phyloP scores from a whole-genome alignment of 2,797 vertebrate species.

The Rallus crepitans region DNA sequence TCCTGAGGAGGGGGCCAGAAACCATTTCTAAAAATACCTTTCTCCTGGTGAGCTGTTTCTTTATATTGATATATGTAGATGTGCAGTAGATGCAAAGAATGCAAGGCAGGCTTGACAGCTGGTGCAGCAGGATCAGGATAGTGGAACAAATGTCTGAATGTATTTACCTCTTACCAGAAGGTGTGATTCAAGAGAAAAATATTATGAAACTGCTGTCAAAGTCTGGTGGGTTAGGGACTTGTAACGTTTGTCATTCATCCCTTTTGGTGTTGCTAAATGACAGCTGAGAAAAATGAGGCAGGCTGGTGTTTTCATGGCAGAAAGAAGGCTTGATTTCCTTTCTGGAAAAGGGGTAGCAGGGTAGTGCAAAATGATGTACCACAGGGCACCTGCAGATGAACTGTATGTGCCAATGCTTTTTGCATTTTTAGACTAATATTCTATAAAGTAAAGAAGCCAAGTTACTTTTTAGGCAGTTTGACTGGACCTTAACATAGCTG shows the following conservation, averaged over 20 bases:
- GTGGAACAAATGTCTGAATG: constrained; percentile 32
- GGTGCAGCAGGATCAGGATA: not conserved
- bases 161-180: constrained; percentile 52
- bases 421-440: not conserved
- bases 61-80: not conserved
- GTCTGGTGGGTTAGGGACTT: not conserved
- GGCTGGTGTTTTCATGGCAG: not conserved
- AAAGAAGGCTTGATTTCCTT: not conserved
- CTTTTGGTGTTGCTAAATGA: constrained; percentile 26
- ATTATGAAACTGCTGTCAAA: constrained; percentile 63
- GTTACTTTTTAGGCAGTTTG: not conserved
- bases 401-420: not conserved
- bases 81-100: not conserved
- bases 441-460: not conserved
- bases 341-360: not conserved
- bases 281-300: not conserved
- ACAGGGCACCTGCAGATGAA: not conserved
- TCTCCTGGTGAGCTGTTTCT: not conserved
- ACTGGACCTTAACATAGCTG: not conserved
- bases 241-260: constrained; percentile 30
- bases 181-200: constrained; percentile 17
- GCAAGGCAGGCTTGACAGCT: constrained; percentile 26
- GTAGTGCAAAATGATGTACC: not conserved
- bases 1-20: not conserved
- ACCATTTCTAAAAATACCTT: not conserved